Conservation (phyloP, 2,797 vertebrate genomes). For the Thunnus albacares region DNA sequence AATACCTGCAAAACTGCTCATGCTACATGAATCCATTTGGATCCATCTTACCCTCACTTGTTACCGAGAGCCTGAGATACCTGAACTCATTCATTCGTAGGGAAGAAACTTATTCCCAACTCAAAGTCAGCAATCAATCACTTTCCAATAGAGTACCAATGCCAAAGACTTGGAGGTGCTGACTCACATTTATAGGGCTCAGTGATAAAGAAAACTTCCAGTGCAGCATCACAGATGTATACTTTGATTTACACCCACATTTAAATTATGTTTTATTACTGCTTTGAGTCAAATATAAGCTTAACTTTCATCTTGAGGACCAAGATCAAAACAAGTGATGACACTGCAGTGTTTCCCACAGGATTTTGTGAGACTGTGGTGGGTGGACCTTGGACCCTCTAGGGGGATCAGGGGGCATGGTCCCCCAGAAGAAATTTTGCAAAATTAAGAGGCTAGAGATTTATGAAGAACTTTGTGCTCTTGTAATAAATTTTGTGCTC, state of each 20-base stretch:
- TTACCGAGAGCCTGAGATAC: not conserved
- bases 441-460: no score
- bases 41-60: not conserved
- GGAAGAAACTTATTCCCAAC: not conserved
- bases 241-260: conserved; percentile 11
- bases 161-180: not conserved
- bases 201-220: not conserved
- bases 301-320: not conserved
- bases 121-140: not conserved
- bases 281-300: not conserved
- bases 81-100: not conserved
- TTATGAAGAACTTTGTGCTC: no score
- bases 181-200: not conserved
- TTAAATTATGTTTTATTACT: conserved; percentile 2
- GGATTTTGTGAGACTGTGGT: no score
- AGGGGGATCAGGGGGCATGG: no score
- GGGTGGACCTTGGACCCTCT: no score
- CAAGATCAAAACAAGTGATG: conserved; percentile 10
- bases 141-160: not conserved
- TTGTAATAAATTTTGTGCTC: no score
- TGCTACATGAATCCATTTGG: no score
- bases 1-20: not conserved
- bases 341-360: no score
- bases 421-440: no score
- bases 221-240: not conserved